Conservation (phyloP, 1,140 invertebrate species). For the Zaprionus africanus region DNA sequence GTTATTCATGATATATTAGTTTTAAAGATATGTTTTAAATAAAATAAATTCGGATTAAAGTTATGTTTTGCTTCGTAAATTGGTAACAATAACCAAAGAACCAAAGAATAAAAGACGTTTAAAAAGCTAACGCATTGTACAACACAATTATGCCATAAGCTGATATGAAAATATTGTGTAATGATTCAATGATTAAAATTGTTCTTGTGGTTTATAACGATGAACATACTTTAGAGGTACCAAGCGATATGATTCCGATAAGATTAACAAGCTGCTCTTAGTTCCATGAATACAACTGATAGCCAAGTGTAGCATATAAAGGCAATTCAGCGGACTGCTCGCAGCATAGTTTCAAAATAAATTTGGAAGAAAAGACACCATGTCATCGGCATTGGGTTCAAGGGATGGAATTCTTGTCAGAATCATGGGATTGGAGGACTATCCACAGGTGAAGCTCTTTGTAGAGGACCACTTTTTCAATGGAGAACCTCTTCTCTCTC, state of each 20-base stretch:
- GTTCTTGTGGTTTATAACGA: too few species aligned
- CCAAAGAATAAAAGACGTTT: too few species aligned
- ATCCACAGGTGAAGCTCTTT: constrained; percentile 32
- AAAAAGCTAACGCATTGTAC: too few species aligned
- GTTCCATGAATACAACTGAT: not conserved
- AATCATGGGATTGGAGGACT: constrained; percentile 45
- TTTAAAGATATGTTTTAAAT: not conserved
- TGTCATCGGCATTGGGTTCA: constrained; percentile 23
- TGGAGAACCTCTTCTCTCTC: constrained; percentile 40
- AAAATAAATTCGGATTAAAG: not conserved
- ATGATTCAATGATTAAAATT: too few species aligned
- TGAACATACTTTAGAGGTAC: too few species aligned
- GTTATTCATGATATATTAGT: not conserved
- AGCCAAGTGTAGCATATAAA: constrained; percentile 6
- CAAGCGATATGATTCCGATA: not conserved
- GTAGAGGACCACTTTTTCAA: constrained; percentile 37
- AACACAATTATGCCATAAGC: too few species aligned
- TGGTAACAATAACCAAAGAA: too few species aligned
- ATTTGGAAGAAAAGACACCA: not conserved
- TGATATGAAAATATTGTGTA: too few species aligned
- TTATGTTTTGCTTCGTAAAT: too few species aligned
- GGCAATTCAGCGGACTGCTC: not conserved
- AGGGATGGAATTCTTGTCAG: constrained; percentile 42
- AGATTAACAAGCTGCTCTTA: not conserved
- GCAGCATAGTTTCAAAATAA: not conserved